Base-by-base conservation (phyloP, 1,140 invertebrate species). In the Anadara kagoshimensis region DNA sequence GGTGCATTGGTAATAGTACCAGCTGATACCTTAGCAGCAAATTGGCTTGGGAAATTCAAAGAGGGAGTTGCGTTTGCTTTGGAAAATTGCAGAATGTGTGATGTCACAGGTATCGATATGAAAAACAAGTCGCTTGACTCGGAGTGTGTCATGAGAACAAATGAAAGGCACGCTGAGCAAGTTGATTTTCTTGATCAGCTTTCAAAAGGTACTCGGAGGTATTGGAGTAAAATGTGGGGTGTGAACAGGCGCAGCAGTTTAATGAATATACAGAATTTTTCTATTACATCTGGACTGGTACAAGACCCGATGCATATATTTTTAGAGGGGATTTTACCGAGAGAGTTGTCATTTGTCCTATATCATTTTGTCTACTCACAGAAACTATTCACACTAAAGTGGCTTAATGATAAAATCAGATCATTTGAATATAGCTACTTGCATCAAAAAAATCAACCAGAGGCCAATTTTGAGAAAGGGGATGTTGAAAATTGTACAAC, bases 201-300 rank as follows among this genome's bases (percentile, higher is more conserved):
- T 44, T 20, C 53, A 16, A 58, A 58, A 14, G 56, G 56, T 36
- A 58, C 56, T 41, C 8, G 12, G 1, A 58, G 36, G 16, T 36
- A 29, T 41, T 58, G 56, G 56, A 58, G 56, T 14, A 58, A 58
- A 41, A 58, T 58, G 56, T 58, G 56, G 56, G n/a, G 56, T 7
- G 36, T 58, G 0, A 36, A 58, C 5, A 10, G 56, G n/a, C 29
- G n/a, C 29, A 58, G 61, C 1, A 26, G 20, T n/a, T 44, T 75
- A n/a, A 49, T 69, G 41, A 54, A 49, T 14, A 8, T 69, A 24
- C 51, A 59, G 20, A 61, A 75, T n/a, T 51, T 75, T 29, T 65
- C 29, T 1, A 54, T 41, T 36, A 69, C 67, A 8, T 43, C 67
- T 45, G 20, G 29, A 10, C 20, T 61, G 24, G 22, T 69, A 12